These are phyloP conservation scores for Balanococcus diminutus DNA, from an alignment of 2,888 invertebrate genomes.

Conservation along the genomic window DNA sequence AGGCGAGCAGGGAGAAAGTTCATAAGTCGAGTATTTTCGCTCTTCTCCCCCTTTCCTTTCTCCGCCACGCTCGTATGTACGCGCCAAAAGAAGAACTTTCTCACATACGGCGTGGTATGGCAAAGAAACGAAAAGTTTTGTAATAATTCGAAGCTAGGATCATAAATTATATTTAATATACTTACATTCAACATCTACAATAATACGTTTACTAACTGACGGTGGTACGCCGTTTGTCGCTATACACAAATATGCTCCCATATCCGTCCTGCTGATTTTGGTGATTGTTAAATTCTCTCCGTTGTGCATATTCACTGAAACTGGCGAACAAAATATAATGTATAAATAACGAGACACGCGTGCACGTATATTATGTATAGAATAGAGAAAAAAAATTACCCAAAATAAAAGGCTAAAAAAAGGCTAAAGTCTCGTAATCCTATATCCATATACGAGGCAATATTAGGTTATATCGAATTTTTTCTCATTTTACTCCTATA, in stretches of 20 bases:
- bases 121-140: constrained; percentile 3
- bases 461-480: background rate
- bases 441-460: background rate
- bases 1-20: constrained; percentile 5
- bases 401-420: background rate
- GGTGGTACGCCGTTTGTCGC: constrained; percentile 88
- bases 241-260: constrained; percentile 84
- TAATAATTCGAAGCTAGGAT: constrained; percentile 23
- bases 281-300: constrained; percentile 84
- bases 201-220: constrained; percentile 89
- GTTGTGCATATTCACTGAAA: constrained; percentile 80
- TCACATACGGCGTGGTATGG: constrained; percentile 40
- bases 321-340: constrained; percentile 57
- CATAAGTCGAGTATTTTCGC: constrained; percentile 12
- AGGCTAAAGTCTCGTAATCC: background rate
- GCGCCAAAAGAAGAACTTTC: background rate
- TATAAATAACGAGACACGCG: background rate
- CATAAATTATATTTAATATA: constrained; percentile 58
- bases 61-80: background rate
- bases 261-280: constrained; percentile 85
- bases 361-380: background rate
- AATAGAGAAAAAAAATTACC: background rate
- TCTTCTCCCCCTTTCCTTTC: background rate
- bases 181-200: constrained; percentile 90
- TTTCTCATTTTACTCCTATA: background rate